A percentile compares a stretch with the other conserved stretches of the same genome.
Evolutionary conservation across 2,797 vertebrate genomes (phyloP).

Genomic region (Pygocentrus nattereri): DNA sequence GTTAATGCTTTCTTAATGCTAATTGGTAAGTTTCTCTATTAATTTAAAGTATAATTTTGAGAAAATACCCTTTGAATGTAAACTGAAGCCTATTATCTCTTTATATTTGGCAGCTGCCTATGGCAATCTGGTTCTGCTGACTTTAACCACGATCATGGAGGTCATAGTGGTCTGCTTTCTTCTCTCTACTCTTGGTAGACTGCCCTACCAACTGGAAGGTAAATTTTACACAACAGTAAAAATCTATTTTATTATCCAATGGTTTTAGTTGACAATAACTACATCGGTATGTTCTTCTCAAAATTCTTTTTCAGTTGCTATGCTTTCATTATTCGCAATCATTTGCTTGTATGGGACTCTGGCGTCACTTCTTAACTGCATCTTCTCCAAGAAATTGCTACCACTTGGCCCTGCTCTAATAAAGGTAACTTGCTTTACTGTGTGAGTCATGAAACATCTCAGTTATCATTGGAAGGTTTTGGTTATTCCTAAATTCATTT

Average conservation of each 20-base stretch:
- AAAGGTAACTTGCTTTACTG: conserved; percentile 68
- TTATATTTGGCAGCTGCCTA: conserved; percentile 76
- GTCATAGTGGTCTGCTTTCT: conserved; percentile 84
- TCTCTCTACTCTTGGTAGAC: conserved; percentile 81
- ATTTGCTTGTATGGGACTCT: conserved; percentile 84
- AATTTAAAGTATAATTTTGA: neutral
- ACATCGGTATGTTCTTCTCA: neutral
- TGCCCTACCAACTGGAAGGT: conserved; percentile 87
- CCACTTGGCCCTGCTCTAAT: conserved; percentile 81
- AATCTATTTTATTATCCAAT: neutral
- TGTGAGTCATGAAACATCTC: neutral
- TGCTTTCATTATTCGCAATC: conserved; percentile 78
- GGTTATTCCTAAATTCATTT: neutral
- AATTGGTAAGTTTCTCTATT: conserved; percentile 76
- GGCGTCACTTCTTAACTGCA: conserved; percentile 82
- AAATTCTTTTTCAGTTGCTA: conserved; percentile 74
- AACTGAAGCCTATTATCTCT: conserved; percentile 14
- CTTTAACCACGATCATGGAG: conserved; percentile 83
- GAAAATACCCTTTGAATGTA: neutral
- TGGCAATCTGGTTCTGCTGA: conserved; percentile 81
- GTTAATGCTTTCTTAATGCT: conserved; percentile 84
- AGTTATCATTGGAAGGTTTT: neutral
- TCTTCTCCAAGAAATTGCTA: conserved; percentile 81
- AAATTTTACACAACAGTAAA: conserved; percentile 52
- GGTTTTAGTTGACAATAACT: neutral